Base-by-base conservation (phyloP, 2,797 vertebrate species). In the Amphiprion clarkii region DNA sequence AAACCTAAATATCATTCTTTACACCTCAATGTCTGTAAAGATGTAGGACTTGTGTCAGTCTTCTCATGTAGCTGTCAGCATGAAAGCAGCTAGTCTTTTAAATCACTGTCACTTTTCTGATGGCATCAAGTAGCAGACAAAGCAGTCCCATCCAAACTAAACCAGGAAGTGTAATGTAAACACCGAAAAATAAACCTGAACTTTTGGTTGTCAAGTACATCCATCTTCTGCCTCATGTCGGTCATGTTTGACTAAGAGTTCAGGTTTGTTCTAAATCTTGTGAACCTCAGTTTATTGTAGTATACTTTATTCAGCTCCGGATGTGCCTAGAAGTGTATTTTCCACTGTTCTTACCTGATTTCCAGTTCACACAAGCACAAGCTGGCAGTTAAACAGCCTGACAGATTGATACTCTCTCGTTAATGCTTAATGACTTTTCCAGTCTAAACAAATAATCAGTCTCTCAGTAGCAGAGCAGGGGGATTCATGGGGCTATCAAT, bases 401-500 rank as follows among this genome's bases (percentile, higher is more conserved):
- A 87, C 82, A 87, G 89, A 87, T 82, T 87, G 78, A 90, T 83
- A 40, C 73, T 57, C 65, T 67, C 56, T 83, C 21, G 79, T 78
- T 87, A 81, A 90, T 78, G 44, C 83, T 81, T 89, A 86, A 89
- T 87, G 84, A 77, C 84, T 90, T 96, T 94, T 91, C 88, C 91
- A 95, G 93, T 91, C 94, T 95, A 95, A 96, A 96, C 93, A 96
- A 96, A 96, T 94, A 95, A 96, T 93, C 94, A 94, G 89, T 89
- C 90, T 73, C 88, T 84, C 85, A 62, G 85, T 87, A 83, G 88
- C 85, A 48, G 74, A 60, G 77, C 59, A 5, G 64, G 12, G 67
- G 78, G 81, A 72, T 80, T 85, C 58, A 6, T 55, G 54, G 64
- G 63, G 69, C 81, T 81, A 87, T 91, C 88, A 75, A 77, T 83